Evolutionary conservation across 2,113 vertebrate genomes (phyloP), one percentile per base, ranked within the genome.

Genomic region (Platichthys flesus): DNA sequence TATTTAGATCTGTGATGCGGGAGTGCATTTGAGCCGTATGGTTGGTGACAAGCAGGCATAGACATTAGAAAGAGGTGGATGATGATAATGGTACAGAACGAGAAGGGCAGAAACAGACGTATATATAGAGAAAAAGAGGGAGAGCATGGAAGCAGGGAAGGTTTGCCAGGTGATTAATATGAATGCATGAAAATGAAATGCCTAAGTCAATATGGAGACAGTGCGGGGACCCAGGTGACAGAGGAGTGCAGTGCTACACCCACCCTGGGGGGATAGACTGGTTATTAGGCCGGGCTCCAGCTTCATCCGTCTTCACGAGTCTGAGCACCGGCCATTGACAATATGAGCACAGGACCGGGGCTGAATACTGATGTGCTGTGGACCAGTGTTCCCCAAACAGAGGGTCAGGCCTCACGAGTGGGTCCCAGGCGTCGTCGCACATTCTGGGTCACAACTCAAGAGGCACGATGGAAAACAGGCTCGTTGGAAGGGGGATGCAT

Each of bases 241-340:
- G 83, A 90, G 80, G 71, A 90, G 86, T 54, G 76, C 15, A 65
- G 78, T 58, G 71, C 75, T 80, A 72, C 79, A 79, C 67, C 78
- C 56, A 78, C 82, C 85, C 88, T 74, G 58, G 60, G 83, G 91
- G 84, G 83, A 85, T 80, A 71, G 87, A 82, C 83, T 89, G 83
- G 88, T 90, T 93, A 92, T 91, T 91, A 91, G 87, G 72, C 75
- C 56, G 71, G 79, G 82, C 72, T 86, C 85, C 64, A 60, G 81
- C 85, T 76, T 75, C 90, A 93, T 93, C 90, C 84, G 90, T 91
- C 90, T 92, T 91, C 85, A 75, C 79, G 78, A 76, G 82, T 84
- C 83, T 85, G 78, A 66, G 72, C 26, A 15, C 74, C 35, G 74
- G 87, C 82, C 85, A 88, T 61, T 85, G 88, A 91, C 88, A 89